phyloP scores from a whole-genome alignment of 2,888 invertebrate genomes.

The Lithophane semibrunnea region DNA sequence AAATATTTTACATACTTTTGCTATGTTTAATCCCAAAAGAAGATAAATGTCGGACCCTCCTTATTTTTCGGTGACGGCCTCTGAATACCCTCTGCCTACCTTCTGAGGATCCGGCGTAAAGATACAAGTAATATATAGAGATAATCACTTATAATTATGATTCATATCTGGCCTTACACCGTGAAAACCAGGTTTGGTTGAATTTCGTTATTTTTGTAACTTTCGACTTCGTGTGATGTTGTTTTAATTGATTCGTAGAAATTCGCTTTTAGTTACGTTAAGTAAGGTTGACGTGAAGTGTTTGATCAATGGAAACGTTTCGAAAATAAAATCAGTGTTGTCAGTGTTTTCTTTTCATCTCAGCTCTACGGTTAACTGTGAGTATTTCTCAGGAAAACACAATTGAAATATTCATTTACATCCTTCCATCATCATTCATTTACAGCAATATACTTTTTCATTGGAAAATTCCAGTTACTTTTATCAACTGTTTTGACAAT shows the following conservation, averaged over 20 bases:
- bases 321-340: neutral
- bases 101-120: conserved; percentile 36
- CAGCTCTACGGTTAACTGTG: neutral
- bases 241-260: conserved; percentile 41
- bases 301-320: conserved; percentile 3
- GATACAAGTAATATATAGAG: conserved; percentile 60
- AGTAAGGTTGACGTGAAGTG: neutral
- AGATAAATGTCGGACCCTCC: conserved; percentile 48
- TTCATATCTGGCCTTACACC: conserved; percentile 66
- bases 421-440: too few species aligned
- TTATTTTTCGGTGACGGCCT: conserved; percentile 31
- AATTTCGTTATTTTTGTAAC: conserved; percentile 61
- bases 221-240: conserved; percentile 40
- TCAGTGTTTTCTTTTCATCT: neutral
- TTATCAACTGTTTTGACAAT: neutral
- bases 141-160: conserved; percentile 69
- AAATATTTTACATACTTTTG: neutral
- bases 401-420: neutral
- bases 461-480: neutral
- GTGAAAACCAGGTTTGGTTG: conserved; percentile 61
- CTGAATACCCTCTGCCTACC: conserved; percentile 47
- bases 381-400: neutral
- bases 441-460: neutral
- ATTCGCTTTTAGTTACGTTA: conserved; percentile 4
- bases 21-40: neutral